A percentile compares a stretch with the other conserved stretches of the same genome.
Evolutionary conservation across 2,113 vertebrate species (phyloP).

Genomic region (Irena cyanogastra): DNA sequence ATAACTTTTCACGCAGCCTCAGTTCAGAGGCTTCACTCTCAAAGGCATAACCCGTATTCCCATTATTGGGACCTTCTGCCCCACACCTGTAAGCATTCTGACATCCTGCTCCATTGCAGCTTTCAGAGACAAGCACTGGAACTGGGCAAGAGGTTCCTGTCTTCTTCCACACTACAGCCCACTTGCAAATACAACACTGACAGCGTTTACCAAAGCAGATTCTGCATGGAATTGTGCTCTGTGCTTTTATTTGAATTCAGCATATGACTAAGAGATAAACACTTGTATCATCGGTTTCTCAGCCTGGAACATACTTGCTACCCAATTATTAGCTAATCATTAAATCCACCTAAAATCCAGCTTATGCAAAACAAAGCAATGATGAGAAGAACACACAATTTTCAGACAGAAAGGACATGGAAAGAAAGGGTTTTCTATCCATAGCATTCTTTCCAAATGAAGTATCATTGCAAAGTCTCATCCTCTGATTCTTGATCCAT

Average conservation of each 20-base stretch:
- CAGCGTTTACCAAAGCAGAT: neutral
- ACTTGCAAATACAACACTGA: neutral
- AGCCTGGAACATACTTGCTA: neutral
- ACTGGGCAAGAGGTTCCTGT: neutral
- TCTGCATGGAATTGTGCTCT: neutral
- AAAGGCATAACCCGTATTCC: neutral
- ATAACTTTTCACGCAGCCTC: neutral
- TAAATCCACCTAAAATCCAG: constrained; percentile 25
- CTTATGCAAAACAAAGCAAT: neutral
- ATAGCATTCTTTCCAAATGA: neutral
- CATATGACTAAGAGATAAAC: constrained; percentile 21
- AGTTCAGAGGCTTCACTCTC: neutral
- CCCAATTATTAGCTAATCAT: constrained; percentile 22
- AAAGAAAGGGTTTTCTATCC: neutral
- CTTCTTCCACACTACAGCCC: neutral
- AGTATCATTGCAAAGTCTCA: neutral
- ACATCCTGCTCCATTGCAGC: neutral
- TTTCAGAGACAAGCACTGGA: neutral
- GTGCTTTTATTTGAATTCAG: neutral
- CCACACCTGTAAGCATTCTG: neutral
- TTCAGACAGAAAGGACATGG: neutral
- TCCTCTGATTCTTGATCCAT: neutral
- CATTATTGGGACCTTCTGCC: neutral
- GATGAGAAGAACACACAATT: neutral
- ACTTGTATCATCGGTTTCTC: neutral